Evolutionary conservation across 2,797 vertebrate genomes (phyloP), one percentile per base, ranked within the genome.

Genomic region (Anolis apletophallus): DNA sequence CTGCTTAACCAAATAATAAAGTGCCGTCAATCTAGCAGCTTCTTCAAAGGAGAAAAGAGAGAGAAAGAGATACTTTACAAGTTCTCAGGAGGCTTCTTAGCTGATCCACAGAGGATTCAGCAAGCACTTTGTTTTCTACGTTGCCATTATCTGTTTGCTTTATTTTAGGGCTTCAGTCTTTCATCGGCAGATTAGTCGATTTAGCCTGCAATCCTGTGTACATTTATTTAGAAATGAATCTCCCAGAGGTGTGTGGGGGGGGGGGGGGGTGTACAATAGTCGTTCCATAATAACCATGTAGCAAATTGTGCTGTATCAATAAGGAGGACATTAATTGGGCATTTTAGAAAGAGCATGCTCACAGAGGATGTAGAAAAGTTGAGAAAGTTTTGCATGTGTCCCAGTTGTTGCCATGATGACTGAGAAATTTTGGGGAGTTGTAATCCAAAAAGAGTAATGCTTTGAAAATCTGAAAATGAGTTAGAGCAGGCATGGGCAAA

Each of bases 131-230:
- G 34, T 36, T 72, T 54, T 82, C 34, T 3, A 46, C 26, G 1
- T 61, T 61, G 29, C 29, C 81, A 21, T 75, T 64, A 74, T 83
- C 71, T 83, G 57, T 67, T 84, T 57, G 26, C 68, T 82, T 82
- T 57, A 36, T 59, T 83, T 83, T 72, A 72, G 52, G 32, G 54
- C 55, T 73, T 73, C 54, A 46, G 54, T 21, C 40, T 73, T 83
- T 73, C 81, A 83, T 59, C 23, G 2, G 34, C 3, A 59, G 26
- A 59, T 73, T 36, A 59, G 55, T 83, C 26, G 19, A 50, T 74
- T 75, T 73, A 74, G 36, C 16, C 16, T 59, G 26, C 55, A 46
- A 8, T 59, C 67, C 69, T 13, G 9, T 74, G 16, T 6, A 46
- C 34, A 32, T 64, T 61, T 83, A 59, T 61, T 74, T 74, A 21